Base-by-base conservation (phyloP, 37 sponge, comb jelly and placozoan species). In the Hexactinellida sp. region DNA sequence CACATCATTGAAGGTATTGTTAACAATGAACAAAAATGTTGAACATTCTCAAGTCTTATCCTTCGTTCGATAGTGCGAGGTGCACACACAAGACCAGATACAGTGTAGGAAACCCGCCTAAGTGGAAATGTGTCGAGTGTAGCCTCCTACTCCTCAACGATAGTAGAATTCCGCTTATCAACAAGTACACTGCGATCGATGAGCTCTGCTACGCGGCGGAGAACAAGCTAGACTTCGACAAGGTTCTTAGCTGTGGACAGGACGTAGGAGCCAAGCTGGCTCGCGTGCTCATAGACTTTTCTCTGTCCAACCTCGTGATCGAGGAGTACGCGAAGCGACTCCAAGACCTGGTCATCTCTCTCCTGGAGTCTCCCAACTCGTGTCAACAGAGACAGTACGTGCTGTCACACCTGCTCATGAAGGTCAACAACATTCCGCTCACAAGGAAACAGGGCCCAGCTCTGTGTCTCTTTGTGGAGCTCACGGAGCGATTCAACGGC, bases 371-470 rank as follows among this genome's bases (percentile, higher is more conserved):
- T n/a, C 76, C 21, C 5, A 63, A n/a, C 30, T 10, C 76, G 32
- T 63, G 76, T 63, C 76, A 63, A n/a, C 76, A 63, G 76, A 63
- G 76, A 23, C 76, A 63, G 34, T 63, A 63, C 76, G 13, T 63
- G 3, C 3, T 63, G 3, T 63, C 76, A 63, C 76, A 63, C 76
- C 76, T 63, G 1, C 76, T 63, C 28, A 63, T 63, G 76, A 63
- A 63, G 34, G 13, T 63, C 3, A 63, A 63, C 76, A 63, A 63
- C 34, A 63, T 63, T 10, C 76, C 76, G 3, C 76, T 63, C 13
- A 25, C 76, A n/a, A 63, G 76, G 30, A 10, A 63, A 63, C 76
- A 63, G 13, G 76, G 34, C 3, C 76, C 76, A 21, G 21, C 76
- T 63, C 34, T 63, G 76, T 63, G 76, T n/a, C 13, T 63, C 3